Evolutionary conservation across 2,888 invertebrate genomes (phyloP).

Genomic region (Biston stratarius): DNA sequence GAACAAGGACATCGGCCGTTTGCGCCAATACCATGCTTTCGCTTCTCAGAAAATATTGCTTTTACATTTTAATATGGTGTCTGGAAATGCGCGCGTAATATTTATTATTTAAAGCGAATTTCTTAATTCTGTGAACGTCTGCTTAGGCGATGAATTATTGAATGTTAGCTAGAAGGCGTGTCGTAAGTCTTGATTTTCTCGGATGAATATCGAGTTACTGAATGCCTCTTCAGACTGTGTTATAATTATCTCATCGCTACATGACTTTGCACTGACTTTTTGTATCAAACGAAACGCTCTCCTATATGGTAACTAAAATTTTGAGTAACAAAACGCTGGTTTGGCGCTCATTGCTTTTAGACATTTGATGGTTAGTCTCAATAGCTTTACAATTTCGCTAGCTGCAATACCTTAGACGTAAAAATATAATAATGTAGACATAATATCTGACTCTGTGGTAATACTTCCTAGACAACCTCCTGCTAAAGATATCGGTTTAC

Average conservation of each 20-base stretch:
- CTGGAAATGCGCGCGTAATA: slow-evolving; percentile 16
- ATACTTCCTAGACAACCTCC: no score
- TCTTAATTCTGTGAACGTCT: slow-evolving; percentile 24
- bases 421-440: no score
- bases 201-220: slow-evolving; percentile 15
- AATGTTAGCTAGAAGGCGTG: slow-evolving; percentile 8
- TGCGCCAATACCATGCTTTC: slow-evolving; percentile 53
- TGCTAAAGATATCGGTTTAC: no score
- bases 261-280: background rate
- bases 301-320: no score
- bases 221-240: background rate
- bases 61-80: slow-evolving; percentile 40
- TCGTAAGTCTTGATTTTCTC: slow-evolving; percentile 13
- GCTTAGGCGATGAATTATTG: slow-evolving; percentile 32
- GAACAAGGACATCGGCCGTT: slow-evolving; percentile 50
- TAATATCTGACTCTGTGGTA: no score
- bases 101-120: slow-evolving; percentile 30
- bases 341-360: no score
- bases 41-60: slow-evolving; percentile 46
- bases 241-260: background rate
- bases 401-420: no score
- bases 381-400: no score
- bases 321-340: no score
- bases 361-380: no score
- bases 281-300: no score